Evolutionary conservation across 2,888 invertebrate genomes (phyloP), one percentile per base, ranked within the genome.

Genomic region (Orthonychiurus folsomi): DNA sequence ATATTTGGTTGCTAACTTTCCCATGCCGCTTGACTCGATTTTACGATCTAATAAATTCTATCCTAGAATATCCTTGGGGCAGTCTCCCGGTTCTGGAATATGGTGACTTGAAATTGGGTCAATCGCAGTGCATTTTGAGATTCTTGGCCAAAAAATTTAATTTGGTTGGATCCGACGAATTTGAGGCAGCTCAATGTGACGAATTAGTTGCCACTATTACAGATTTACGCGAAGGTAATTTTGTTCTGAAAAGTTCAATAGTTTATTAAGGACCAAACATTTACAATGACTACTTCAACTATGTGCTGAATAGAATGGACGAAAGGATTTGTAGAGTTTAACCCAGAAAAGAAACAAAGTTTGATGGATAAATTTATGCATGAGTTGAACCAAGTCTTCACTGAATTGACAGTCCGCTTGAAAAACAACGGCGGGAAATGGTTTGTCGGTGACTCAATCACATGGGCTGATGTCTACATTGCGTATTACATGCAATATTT

Each of bases 181-280:
- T 67, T 63, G 66, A 68, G n/a, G 66, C 66, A 21, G 66, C 66
- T 2, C 24, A 55, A 21, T 64, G 64, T 61, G 66, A 66, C 27
- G 66, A 66, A 50, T 15, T 60, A n/a, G 60, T 60, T n/a, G 60
- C 25, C 21, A 24, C 60, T 5, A 25, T 60, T 52, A 52, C 3
- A 53, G 60, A 60, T 25, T 37, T 60, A 3, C 52, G 53, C 5
- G 28, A 24, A 15, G 56, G 56, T 56, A 15, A 52, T 9, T 52
- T 23, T 37, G 37, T 52, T n/a, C n/a, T n/a, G n/a, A n/a, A 20
- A 53, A 53, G 21, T 53, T 20, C 15, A 21, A 15, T 21, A 21
- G 54, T 18, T 53, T 53, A 18, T 53, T 20, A 18, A n/a, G n/a
- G n/a, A n/a, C 54, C 21, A 12, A 15, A 48, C 12, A 48, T 48